Percentiles rank a stretch among this genome's conserved stretches.
Conservation (phyloP, 2,888 invertebrate species). For the Ophioninae sp. region DNA sequence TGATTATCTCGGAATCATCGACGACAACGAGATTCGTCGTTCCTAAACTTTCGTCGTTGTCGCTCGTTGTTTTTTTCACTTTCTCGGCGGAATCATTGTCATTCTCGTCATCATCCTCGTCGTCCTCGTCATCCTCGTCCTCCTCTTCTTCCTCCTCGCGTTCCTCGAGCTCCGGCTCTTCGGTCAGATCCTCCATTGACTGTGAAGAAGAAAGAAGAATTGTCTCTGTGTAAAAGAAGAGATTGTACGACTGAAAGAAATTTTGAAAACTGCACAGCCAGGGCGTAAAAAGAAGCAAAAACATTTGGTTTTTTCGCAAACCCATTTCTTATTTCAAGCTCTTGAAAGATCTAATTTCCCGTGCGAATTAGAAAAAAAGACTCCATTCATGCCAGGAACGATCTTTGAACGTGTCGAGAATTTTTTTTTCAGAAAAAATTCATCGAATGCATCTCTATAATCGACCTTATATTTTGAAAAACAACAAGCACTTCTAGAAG, state of each 20-base stretch:
- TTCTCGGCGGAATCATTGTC: conserved; percentile 73
- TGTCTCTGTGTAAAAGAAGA: not conserved
- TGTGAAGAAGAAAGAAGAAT: conserved; percentile 57
- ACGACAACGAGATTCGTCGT: conserved; percentile 45
- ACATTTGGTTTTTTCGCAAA: conserved; percentile 1
- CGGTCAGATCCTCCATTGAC: conserved; percentile 80
- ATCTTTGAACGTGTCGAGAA: not conserved
- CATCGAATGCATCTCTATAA: not conserved
- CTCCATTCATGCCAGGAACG: not conserved
- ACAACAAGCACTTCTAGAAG: conserved; percentile 35
- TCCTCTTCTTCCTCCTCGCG: conserved; percentile 79
- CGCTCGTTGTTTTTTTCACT: conserved; percentile 47
- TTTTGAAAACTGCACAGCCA: conserved; percentile 47
- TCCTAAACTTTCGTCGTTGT: conserved; percentile 34
- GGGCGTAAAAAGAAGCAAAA: conserved; percentile 54
- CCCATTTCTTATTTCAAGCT: not conserved
- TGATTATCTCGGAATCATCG: conserved; percentile 66
- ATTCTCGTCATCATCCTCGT: conserved; percentile 76
- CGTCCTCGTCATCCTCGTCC: conserved; percentile 78
- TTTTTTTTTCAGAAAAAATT: not conserved
- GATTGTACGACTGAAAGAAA: not conserved
- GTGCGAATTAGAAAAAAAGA: not conserved
- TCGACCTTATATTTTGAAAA: not conserved
- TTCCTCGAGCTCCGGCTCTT: conserved; percentile 80
- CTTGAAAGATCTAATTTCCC: not conserved